These are phyloP conservation scores for Ovibos moschatus DNA, from an alignment of 2,113 vertebrate genomes.

Conservation along the genomic window DNA sequence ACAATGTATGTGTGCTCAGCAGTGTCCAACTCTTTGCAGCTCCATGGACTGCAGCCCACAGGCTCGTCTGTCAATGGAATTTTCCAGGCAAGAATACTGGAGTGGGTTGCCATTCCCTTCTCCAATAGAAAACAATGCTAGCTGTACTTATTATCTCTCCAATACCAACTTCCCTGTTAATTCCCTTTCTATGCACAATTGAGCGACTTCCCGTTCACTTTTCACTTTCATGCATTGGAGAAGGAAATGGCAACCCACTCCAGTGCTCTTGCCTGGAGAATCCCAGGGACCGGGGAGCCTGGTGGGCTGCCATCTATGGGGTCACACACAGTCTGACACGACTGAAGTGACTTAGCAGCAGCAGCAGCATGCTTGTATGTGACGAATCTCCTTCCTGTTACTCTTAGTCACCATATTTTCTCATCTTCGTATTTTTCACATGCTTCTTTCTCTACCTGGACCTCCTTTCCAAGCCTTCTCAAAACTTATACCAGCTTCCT, in stretches of 20 bases:
- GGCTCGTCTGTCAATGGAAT: not conserved
- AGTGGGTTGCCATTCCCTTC: not conserved
- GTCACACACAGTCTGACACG: too few relatives aligned
- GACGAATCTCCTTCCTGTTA: not conserved
- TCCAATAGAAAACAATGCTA: not conserved
- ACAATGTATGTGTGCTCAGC: not conserved
- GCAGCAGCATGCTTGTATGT: not conserved
- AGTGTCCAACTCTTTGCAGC: not conserved
- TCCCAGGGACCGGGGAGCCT: too few relatives aligned
- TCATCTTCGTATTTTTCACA: not conserved
- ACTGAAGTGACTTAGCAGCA: too few relatives aligned
- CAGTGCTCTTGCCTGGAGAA: too few relatives aligned
- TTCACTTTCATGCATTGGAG: too few relatives aligned
- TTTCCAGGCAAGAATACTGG: not conserved
- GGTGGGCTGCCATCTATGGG: too few relatives aligned
- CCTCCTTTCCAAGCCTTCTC: not conserved
- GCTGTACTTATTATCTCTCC: not conserved
- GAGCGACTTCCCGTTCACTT: too few relatives aligned
- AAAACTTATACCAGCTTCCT: not conserved
- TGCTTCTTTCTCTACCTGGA: not conserved
- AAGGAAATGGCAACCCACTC: too few relatives aligned
- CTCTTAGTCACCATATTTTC: not conserved
- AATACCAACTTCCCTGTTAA: not conserved
- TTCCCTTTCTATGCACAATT: not conserved
- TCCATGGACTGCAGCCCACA: not conserved